A percentile compares a stretch with the other conserved stretches of the same genome.
Conservation (phyloP, 2,888 invertebrate species). For the Lordiphosa andalusiaca region DNA sequence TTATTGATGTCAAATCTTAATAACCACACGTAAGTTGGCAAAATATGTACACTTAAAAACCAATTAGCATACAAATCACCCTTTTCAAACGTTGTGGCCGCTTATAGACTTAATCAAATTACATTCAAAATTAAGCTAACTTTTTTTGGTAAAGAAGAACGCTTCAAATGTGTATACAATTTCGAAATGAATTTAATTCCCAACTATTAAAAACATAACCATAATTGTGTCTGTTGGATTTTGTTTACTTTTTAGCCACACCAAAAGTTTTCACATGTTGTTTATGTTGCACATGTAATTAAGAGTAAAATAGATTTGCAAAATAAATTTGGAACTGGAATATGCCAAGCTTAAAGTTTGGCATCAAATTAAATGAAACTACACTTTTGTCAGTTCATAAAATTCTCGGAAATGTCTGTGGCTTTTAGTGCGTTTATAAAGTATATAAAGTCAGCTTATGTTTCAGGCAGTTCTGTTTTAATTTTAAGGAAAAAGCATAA, state of each 20-base stretch:
- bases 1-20: too few species aligned
- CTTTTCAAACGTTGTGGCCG: too few species aligned
- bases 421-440: not conserved
- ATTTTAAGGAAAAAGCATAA: conserved; percentile 12
- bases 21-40: too few species aligned
- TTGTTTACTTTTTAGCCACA: not conserved
- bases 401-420: not conserved
- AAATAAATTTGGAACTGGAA: conserved; percentile 16
- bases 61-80: too few species aligned
- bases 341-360: conserved; percentile 19
- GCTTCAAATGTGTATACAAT: too few species aligned
- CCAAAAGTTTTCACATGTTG: conserved; percentile 5
- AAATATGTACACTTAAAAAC: too few species aligned
- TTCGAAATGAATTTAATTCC: not conserved
- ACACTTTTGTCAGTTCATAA: not conserved
- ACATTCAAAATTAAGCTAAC: too few species aligned
- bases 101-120: too few species aligned
- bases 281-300: conserved; percentile 47
- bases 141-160: too few species aligned
- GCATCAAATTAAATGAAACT: conserved; percentile 17
- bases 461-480: conserved; percentile 3
- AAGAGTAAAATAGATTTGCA: conserved; percentile 51
- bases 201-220: conserved; percentile 6
- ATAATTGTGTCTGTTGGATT: not conserved
- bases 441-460: too few species aligned